Conservation (phyloP, 1,140 invertebrate species). For the Maniola jurtina region DNA sequence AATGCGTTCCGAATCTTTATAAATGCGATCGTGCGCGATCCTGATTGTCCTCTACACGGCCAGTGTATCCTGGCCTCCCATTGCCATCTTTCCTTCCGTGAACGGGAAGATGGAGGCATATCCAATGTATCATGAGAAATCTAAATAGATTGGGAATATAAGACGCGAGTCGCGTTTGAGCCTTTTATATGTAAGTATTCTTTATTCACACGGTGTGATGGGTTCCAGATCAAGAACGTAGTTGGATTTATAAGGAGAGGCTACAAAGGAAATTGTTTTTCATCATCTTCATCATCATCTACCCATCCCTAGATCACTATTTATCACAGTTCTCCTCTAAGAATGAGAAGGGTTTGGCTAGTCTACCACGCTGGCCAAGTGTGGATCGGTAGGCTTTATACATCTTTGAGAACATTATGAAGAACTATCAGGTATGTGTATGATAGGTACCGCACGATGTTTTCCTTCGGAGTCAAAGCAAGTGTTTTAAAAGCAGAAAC, state of each 20-base stretch:
- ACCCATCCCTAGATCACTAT: too few relatives aligned
- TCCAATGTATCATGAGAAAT: slow-evolving; percentile 38
- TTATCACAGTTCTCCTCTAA: too few relatives aligned
- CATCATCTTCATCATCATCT: too few relatives aligned
- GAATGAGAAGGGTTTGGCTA: too few relatives aligned
- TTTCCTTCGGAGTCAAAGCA: too few relatives aligned
- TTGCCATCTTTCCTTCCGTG: slow-evolving; percentile 15
- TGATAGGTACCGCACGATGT: too few relatives aligned
- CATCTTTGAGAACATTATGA: too few relatives aligned
- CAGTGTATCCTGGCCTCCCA: slow-evolving; percentile 36
- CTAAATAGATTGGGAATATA: slow-evolving; percentile 49
- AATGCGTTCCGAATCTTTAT: slow-evolving; percentile 72
- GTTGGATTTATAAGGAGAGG: slow-evolving; percentile 36
- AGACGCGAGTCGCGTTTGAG: slow-evolving; percentile 46
- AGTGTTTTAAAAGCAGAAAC: too few relatives aligned
- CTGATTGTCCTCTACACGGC: slow-evolving; percentile 46
- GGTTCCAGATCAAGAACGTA: slow-evolving; percentile 36
- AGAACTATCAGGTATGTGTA: too few relatives aligned
- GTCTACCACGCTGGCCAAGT: too few relatives aligned
- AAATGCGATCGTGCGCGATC: slow-evolving; percentile 60
- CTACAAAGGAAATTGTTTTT: slow-evolving; percentile 6
- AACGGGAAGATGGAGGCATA: slow-evolving; percentile 31
- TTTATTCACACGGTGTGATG: slow-evolving; percentile 61
- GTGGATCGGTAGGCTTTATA: too few relatives aligned
- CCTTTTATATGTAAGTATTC: slow-evolving; percentile 57